Conservation (phyloP, 2,113 vertebrate genomes). For the Coregonus clupeaformis region DNA sequence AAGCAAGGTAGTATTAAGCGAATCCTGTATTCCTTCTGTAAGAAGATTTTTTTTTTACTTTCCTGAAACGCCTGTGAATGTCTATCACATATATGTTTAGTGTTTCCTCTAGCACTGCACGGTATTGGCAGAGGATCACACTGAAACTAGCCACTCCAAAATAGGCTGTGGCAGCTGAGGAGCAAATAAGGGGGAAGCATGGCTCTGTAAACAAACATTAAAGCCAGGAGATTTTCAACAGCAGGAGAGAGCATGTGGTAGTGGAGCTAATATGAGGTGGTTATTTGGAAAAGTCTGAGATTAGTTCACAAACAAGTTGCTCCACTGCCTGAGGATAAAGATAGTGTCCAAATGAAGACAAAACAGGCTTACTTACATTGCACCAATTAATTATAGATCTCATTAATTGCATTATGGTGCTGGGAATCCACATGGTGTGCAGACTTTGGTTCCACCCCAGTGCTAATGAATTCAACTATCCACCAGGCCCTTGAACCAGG, state of each 20-base stretch:
- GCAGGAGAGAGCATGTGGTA: not conserved
- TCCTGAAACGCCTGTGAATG: too few species aligned
- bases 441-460: too few species aligned
- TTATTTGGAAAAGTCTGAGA: not conserved
- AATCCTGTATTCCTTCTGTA: too few species aligned
- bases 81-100: too few species aligned
- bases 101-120: too few species aligned
- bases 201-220: not conserved
- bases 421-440: too few species aligned
- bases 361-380: constrained; percentile 75
- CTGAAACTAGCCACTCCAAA: not conserved
- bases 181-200: not conserved
- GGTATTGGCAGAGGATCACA: not conserved
- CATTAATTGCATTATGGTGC: too few species aligned
- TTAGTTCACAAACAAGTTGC: not conserved
- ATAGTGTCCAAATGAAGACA: not conserved
- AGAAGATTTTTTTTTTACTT: too few species aligned
- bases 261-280: not conserved
- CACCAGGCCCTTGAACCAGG: too few species aligned
- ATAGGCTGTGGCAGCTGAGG: not conserved
- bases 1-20: too few species aligned
- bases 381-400: constrained; percentile 32
- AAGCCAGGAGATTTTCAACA: not conserved
- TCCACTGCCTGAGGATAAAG: not conserved
- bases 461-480: too few species aligned